These are phyloP conservation scores for Hippopotamyrus pictus DNA, from an alignment of 2,797 vertebrate species.

Conservation along the genomic window DNA sequence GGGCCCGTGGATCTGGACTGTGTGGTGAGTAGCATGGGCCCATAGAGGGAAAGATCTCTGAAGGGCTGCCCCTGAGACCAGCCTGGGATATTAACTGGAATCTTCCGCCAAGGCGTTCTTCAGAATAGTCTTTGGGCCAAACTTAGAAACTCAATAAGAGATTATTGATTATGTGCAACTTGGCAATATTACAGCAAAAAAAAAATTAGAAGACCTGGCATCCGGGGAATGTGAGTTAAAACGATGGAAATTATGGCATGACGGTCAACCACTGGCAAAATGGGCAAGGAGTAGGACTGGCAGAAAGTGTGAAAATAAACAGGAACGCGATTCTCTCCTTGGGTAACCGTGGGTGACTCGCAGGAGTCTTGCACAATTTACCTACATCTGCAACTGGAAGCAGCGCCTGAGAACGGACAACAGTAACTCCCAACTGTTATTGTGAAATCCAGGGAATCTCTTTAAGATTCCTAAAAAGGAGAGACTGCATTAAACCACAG, in stretches of 20 bases:
- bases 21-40: not conserved
- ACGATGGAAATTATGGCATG: not conserved
- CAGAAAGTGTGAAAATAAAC: not conserved
- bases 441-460: not conserved
- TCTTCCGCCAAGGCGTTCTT: conserved; percentile 54
- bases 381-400: not conserved
- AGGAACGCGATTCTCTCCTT: not conserved
- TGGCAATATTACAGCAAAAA: conserved; percentile 62
- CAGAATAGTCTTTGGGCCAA: conserved; percentile 62
- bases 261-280: not conserved
- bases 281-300: not conserved
- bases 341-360: not conserved
- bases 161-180: conserved; percentile 65
- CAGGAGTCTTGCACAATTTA: not conserved
- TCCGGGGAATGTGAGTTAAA: conserved; percentile 27
- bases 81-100: conserved; percentile 63
- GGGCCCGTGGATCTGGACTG: not conserved
- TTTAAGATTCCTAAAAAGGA: conserved; percentile 4
- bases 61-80: conserved; percentile 51
- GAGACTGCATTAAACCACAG: not conserved
- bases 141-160: conserved; percentile 65
- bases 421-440: not conserved
- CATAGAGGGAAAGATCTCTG: not conserved
- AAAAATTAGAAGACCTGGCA: conserved; percentile 45
- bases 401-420: not conserved